These are phyloP conservation scores for Catamblyrhynchus diadema DNA, from an alignment of 2,797 vertebrate genomes.

Conservation along the genomic window DNA sequence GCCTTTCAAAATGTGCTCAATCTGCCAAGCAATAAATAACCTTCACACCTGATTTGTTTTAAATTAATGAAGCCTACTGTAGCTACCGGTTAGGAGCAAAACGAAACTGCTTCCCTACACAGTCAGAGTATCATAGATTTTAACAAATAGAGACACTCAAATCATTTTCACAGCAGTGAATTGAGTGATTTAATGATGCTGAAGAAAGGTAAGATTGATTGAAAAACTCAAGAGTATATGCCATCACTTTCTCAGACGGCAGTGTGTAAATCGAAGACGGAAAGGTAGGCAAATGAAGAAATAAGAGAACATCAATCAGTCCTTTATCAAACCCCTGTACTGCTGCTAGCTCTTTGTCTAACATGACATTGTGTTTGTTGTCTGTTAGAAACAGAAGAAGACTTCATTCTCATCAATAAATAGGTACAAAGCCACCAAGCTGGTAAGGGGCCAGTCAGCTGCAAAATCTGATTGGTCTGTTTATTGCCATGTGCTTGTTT, in stretches of 20 bases:
- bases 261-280: background rate
- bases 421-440: background rate
- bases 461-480: background rate
- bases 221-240: conserved; percentile 41
- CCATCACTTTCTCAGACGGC: background rate
- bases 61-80: conserved; percentile 52
- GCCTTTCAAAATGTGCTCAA: conserved; percentile 8
- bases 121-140: conserved; percentile 29
- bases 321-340: background rate
- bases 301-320: conserved; percentile 32
- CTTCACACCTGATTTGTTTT: conserved; percentile 60
- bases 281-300: conserved; percentile 49
- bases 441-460: background rate
- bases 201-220: conserved; percentile 62
- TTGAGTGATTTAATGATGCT: conserved; percentile 67
- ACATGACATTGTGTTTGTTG: background rate
- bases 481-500: background rate
- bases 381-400: background rate
- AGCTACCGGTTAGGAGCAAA: conserved; percentile 38
- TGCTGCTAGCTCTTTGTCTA: background rate
- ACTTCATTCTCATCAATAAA: background rate
- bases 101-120: conserved; percentile 26
- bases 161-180: conserved; percentile 63
- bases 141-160: conserved; percentile 63
- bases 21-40: conserved; percentile 50